A percentile compares a stretch with the other conserved stretches of the same genome.
Conservation (phyloP, 2,113 vertebrate genomes). For the Anoplopoma fimbria region DNA sequence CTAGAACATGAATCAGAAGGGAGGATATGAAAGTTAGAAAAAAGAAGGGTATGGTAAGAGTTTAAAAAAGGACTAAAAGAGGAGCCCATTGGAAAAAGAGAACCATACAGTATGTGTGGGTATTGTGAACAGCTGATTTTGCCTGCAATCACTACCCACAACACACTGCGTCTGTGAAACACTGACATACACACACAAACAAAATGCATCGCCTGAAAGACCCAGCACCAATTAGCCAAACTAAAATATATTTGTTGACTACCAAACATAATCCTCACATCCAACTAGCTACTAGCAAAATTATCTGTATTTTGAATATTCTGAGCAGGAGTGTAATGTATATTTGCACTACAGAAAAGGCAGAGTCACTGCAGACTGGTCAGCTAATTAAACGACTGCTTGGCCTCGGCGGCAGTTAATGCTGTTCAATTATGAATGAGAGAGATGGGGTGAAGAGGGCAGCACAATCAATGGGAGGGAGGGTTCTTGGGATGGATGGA, state of each 20-base stretch:
- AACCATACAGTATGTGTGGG: background rate
- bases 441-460: slow-evolving; percentile 66
- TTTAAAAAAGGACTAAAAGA: background rate
- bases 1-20: background rate
- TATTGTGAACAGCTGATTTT: background rate
- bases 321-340: slow-evolving; percentile 32
- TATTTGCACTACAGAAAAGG: slow-evolving; percentile 48
- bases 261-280: background rate
- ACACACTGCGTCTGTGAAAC: background rate
- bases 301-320: slow-evolving; percentile 27
- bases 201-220: background rate
- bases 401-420: slow-evolving; percentile 74
- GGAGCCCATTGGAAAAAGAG: background rate
- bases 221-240: background rate
- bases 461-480: slow-evolving; percentile 63
- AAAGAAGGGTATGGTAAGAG: background rate
- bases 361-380: slow-evolving; percentile 59
- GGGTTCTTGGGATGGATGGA: slow-evolving; percentile 26
- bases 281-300: background rate
- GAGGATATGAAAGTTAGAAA: background rate
- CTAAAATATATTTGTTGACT: background rate
- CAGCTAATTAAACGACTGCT: slow-evolving; percentile 75
- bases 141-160: background rate
- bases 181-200: background rate
- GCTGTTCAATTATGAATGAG: slow-evolving; percentile 81